Conservation (phyloP, 2,888 invertebrate species). For the Stegana nigrithorax region DNA sequence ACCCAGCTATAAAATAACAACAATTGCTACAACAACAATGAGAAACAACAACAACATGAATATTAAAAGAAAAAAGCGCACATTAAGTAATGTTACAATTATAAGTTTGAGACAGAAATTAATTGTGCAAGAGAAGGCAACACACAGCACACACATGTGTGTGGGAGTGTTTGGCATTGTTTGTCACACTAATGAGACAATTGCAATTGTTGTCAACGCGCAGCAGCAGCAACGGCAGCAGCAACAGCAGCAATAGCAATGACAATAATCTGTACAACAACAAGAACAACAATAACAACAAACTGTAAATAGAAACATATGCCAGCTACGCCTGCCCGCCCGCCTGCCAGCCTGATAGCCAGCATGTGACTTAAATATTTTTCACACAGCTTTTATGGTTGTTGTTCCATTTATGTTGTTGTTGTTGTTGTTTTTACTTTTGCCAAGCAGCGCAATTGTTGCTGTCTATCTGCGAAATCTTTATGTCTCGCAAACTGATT, state of each 20-base stretch:
- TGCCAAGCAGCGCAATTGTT: too few species aligned
- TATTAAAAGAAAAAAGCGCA: slow-evolving; percentile 1
- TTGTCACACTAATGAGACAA: background rate
- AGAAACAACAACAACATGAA: background rate
- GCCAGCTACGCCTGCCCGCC: too few species aligned
- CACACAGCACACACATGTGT: slow-evolving; percentile 31
- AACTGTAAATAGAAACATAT: too few species aligned
- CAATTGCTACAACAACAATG: background rate
- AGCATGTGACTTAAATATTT: too few species aligned
- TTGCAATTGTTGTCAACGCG: background rate
- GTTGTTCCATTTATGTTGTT: too few species aligned
- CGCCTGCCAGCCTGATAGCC: too few species aligned
- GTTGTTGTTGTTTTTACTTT: too few species aligned
- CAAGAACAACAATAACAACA: background rate
- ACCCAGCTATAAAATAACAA: background rate
- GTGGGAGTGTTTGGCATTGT: slow-evolving; percentile 6
- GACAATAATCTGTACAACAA: too few species aligned
- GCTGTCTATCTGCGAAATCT: slow-evolving; percentile 19
- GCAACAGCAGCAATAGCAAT: slow-evolving; percentile 1
- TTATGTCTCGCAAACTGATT: background rate
- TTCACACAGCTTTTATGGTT: slow-evolving; percentile 1
- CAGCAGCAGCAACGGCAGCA: slow-evolving; percentile 3
- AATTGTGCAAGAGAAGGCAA: slow-evolving; percentile 46
- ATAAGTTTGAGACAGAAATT: slow-evolving; percentile 42
- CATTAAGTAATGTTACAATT: slow-evolving; percentile 30